Evolutionary conservation across 2,113 vertebrate species (phyloP), one percentile per base, ranked within the genome.

Genomic region (Willisornis vidua): DNA sequence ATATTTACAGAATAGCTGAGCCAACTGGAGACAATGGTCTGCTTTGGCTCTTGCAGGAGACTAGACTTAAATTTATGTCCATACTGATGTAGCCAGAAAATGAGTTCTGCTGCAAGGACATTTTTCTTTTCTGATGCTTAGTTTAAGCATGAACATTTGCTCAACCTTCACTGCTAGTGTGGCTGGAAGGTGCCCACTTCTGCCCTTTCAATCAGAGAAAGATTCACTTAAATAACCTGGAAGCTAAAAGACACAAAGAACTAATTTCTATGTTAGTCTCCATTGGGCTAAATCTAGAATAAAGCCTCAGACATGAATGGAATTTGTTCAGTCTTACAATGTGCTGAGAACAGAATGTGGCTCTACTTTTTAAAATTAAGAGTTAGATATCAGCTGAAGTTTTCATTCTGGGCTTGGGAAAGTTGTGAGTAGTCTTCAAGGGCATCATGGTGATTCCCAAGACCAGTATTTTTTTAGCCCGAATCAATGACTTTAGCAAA

Each of bases 121-220:
- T 52, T 89, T 84, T 85, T 85, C 14, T 74, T 51, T 84, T 52
- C 54, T 85, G 31, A 49, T 85, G 45, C 65, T 85, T 79, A 9
- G 85, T 89, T 81, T 49, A 81, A 85, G 52, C 77, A 37, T 1
- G 1, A 87, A 33, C 28, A 10, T 48, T 45, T 0, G 0, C 11
- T 52, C 51, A 88, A 3, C 19, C 46, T 19, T 39, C 0, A 0
- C 46, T 68, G 54, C 41, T 2, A 4, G 14, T 43, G 55, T 54
- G 33, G 8, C n/a, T 85, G 35, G 24, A 63, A 39, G 79, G 29
- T 81, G 48, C 33, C 29, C 1, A 22, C 33, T 91, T 71, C 77
- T 91, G 66, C 54, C 54, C 78, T 83, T 94, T 84, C 45, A 39
- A 52, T 48, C 45, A 41, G 14, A 37, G 45, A 31, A 67, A 81